A percentile compares a stretch with the other conserved stretches of the same genome.
These are phyloP conservation scores for Nasua narica DNA, from an alignment of 2,797 vertebrate species.

Conservation along the genomic window DNA sequence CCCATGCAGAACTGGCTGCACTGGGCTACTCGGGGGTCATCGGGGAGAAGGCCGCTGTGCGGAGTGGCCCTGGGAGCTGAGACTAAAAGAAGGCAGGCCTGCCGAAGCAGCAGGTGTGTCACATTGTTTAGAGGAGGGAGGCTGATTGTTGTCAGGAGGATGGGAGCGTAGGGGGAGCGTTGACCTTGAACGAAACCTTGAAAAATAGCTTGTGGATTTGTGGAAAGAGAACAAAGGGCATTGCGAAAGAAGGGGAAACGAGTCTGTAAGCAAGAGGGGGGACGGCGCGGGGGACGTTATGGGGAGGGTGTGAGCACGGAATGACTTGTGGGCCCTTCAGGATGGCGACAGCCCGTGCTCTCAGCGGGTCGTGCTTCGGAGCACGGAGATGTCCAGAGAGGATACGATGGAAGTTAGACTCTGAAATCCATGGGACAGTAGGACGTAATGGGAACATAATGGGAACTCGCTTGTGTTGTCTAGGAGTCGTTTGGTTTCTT, in stretches of 20 bases:
- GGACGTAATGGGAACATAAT: background rate
- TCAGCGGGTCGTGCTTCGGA: background rate
- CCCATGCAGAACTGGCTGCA: fast-evolving
- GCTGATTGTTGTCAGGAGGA: background rate
- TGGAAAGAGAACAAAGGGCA: background rate
- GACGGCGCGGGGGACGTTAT: fast-evolving
- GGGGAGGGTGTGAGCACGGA: fast-evolving
- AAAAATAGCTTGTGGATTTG: background rate
- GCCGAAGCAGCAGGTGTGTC: background rate
- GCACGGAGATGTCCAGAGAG: background rate
- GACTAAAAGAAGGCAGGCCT: background rate
- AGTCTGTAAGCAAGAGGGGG: fast-evolving
- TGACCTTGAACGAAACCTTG: background rate
- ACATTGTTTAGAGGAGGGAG: fast-evolving
- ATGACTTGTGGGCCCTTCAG: fast-evolving
- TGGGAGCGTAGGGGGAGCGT: background rate
- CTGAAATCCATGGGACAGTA: background rate
- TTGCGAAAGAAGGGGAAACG: background rate
- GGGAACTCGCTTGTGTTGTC: background rate
- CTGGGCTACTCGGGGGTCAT: fast-evolving
- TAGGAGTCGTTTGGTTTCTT: background rate
- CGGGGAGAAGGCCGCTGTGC: background rate
- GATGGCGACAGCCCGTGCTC: fast-evolving
- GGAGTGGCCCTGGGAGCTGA: background rate
- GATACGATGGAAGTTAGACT: background rate